Evolutionary conservation across 2,797 vertebrate species (phyloP), one percentile per base, ranked within the genome.

Genomic region (Netta rufina): DNA sequence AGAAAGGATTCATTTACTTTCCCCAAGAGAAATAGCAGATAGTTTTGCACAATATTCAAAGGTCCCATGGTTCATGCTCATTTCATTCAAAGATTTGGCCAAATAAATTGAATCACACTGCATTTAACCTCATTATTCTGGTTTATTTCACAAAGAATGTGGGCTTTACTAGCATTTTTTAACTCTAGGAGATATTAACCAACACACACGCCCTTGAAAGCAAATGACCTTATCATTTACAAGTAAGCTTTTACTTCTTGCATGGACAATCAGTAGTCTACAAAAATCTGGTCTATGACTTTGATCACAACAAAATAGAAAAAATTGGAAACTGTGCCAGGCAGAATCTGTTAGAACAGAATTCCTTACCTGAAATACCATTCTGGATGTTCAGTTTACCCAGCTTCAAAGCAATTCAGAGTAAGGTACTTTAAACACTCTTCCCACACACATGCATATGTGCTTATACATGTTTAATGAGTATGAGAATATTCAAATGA

Each of bases 71-170:
- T 75, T 96, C 80, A 64, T 70, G 79, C 73, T 84, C 6, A 65
- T 39, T 81, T 81, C 4, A 32, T 91, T 92, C n/a, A 18, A 33
- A 84, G n/a, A 17, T 73, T 56, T 87, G 54, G 22, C 27, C 62
- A 73, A 76, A 70, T 49, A 91, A 80, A 83, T 75, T 73, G 30
- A 87, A 90, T 93, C 79, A 79, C n/a, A 65, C 25, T 72, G 54
- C 65, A 65, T 84, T 76, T 54, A 62, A 69, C 41, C 41, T 93
- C 53, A 73, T 87, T 84, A 53, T 70, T 92, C 24, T 60, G 53
- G 54, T 56, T 89, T 85, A 80, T 85, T 81, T 86, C 32, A 36
- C 58, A 61, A 81, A 84, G 70, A 93, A 33, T 17, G n/a, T 25
- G 47, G 28, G 25, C 62, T 73, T 76, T 79, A 17, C 36, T 80